Conservation (phyloP, 2,797 vertebrate genomes). For the Rhabdophis nuchalis region DNA sequence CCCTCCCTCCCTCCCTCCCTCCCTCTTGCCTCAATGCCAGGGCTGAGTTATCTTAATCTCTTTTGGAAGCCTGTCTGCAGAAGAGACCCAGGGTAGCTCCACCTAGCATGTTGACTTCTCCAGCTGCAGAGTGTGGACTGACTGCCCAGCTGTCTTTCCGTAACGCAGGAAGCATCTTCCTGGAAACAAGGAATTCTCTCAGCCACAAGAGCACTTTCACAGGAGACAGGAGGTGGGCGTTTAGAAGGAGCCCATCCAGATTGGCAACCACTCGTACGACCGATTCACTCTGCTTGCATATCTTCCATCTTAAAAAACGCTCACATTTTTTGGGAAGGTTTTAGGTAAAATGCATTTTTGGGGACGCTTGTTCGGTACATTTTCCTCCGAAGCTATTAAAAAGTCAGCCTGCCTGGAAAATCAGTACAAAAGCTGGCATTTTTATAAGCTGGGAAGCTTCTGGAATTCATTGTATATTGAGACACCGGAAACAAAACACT, state of each 20-base stretch:
- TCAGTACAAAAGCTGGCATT: conserved; percentile 32
- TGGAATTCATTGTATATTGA: conserved; percentile 33
- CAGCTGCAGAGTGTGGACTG: neutral
- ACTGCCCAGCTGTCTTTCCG: neutral
- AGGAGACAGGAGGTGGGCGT: neutral
- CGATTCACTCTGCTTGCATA: no score
- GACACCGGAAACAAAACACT: conserved; percentile 18
- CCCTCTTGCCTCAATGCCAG: neutral
- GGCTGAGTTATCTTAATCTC: neutral
- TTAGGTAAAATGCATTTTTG: neutral
- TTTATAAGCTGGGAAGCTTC: conserved; percentile 26
- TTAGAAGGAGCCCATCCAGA: neutral
- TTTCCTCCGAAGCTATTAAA: conserved; percentile 15
- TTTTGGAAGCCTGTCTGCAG: neutral
- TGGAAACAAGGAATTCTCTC: neutral
- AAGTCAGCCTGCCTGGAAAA: conserved; percentile 15
- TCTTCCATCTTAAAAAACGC: neutral
- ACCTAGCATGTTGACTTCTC: neutral
- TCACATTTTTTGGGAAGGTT: neutral
- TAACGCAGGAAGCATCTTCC: neutral
- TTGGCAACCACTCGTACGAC: neutral
- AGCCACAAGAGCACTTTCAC: neutral
- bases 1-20: no score
- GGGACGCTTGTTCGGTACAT: neutral
- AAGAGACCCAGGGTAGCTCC: neutral